Evolutionary conservation across 2,888 invertebrate species (phyloP).

Genomic region (Tanypteryx hageni): DNA sequence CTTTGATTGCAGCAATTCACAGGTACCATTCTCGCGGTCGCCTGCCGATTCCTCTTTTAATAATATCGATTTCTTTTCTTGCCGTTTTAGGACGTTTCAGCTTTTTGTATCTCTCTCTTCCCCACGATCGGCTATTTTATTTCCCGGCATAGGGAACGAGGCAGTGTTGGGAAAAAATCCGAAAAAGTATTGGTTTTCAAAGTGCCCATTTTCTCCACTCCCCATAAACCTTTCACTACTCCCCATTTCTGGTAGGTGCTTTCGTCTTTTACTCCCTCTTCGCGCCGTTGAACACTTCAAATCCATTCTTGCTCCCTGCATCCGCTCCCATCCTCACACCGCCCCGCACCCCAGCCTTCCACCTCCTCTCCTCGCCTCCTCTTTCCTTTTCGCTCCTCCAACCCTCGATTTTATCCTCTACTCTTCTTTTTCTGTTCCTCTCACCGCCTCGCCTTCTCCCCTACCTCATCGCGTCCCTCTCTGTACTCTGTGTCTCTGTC

Average conservation of each 20-base stretch:
- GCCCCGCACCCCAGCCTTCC: background rate
- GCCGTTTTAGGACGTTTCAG: background rate
- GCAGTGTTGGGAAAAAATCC: background rate
- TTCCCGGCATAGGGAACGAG: background rate
- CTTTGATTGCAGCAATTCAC: too few species aligned
- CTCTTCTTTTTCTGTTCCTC: background rate
- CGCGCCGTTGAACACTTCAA: background rate
- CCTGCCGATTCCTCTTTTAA: too few species aligned
- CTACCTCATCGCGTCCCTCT: background rate
- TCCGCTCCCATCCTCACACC: background rate
- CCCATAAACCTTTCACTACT: constrained; percentile 2
- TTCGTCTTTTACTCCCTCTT: too few species aligned
- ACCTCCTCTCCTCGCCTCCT: background rate
- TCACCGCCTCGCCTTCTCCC: background rate
- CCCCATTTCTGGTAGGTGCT: background rate
- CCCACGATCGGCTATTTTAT: background rate
- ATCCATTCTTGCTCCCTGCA: constrained; percentile 19
- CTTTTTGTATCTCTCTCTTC: background rate
- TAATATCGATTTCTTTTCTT: too few species aligned
- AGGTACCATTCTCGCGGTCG: too few species aligned
- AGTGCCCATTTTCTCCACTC: background rate
- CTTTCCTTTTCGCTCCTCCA: background rate
- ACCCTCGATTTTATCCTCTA: background rate
- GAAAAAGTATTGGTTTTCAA: constrained; percentile 4
- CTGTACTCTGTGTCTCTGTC: background rate